Base-by-base conservation (phyloP, 2,888 invertebrate genomes). In the Idaea biselata region DNA sequence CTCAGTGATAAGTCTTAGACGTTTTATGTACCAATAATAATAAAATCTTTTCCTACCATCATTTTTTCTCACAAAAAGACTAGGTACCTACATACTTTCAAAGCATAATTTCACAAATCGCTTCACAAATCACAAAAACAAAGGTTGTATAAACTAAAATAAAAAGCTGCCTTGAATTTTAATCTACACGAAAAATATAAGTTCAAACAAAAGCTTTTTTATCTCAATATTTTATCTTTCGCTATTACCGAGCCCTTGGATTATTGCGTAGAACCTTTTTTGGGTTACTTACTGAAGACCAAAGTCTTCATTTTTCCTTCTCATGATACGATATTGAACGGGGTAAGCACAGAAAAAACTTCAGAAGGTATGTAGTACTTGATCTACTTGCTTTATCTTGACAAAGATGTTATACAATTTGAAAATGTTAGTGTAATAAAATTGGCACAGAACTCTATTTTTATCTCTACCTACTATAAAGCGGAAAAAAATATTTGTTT, bases 111-210 rank as follows among this genome's bases (percentile, higher is more conserved):
- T 44, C 14, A 44, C 44, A 7, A 44, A 7, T 14, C 14, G 14
- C 8, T 14, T 14, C 44, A 44, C 44, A 44, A 44, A 44, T 44
- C 44, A 11, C 44, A 44, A 44, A 44, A 44, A 44, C 44, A 44
- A 25, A 44, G 44, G 11, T 44, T 8, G 44, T 44, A 14, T 44
- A 44, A 44, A 44, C 44, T 44, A 44, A 44, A 44, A 33, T 33
- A 44, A 44, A 44, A 44, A 44, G 44, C 44, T 44, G 44, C 5
- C 44, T 44, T 44, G 44, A 44, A 44, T 44, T 14, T 44, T 44
- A 44, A 44, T 44, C 44, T 44, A 44, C 44, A 44, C 44, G 44
- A 44, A 44, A 44, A 44, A 44, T 44, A 44, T 44, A 44, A 44
- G 44, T 44, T 44, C 44, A 44, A 44, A 44, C 44, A 44, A 44